phyloP scores from a whole-genome alignment of 35 echinoderm and acorn worm genomes.

The Amphiura filiformis region DNA sequence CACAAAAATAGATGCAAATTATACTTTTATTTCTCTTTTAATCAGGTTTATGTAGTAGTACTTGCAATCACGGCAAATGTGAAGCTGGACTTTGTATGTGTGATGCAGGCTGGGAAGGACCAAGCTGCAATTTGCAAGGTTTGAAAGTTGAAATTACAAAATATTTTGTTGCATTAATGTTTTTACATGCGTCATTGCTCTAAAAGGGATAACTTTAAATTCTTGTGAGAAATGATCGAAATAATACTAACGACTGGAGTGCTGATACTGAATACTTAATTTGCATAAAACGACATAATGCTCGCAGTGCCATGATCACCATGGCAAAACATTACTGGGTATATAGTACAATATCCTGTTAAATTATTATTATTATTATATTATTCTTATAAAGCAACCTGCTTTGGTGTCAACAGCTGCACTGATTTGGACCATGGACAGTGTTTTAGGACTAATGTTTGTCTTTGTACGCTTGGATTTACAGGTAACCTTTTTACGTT shows the following conservation, averaged over 20 bases:
- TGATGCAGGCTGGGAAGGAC: not conserved
- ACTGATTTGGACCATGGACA: not conserved
- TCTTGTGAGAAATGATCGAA: no score
- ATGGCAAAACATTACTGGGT: no score
- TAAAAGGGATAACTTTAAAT: no score
- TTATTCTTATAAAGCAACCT: not conserved
- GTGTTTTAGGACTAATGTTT: not conserved
- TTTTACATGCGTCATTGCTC: no score
- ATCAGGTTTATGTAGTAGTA: not conserved
- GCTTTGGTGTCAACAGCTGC: not conserved
- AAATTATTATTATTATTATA: not conserved
- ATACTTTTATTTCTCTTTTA: not conserved
- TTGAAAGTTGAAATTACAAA: no score
- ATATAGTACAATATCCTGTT: no score
- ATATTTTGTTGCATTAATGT: no score
- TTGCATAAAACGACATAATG: no score
- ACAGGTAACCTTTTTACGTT: no score
- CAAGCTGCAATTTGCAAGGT: not conserved
- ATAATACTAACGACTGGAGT: no score
- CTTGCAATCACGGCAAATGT: not conserved
- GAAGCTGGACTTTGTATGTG: not conserved
- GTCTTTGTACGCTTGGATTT: not conserved
- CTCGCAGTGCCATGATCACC: no score
- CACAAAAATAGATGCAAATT: not conserved
- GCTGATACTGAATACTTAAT: no score